These are phyloP conservation scores for Rhagonycha fulva DNA, from an alignment of 2,888 invertebrate genomes.

Conservation along the genomic window DNA sequence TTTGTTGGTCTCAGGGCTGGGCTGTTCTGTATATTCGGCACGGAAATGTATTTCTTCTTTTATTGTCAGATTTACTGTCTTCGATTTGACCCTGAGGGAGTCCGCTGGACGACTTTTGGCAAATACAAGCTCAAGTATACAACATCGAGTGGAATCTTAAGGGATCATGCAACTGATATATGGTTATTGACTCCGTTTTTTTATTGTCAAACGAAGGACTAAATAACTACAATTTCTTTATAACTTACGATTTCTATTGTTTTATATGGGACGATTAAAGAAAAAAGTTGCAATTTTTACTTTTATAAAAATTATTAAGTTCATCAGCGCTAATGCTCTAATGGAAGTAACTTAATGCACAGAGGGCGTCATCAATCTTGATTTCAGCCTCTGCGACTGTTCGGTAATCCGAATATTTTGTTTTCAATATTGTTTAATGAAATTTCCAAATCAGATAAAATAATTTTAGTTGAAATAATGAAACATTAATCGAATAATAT, in stretches of 20 bases:
- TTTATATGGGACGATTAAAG: not conserved
- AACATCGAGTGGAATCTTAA: constrained; percentile 32
- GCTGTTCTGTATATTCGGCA: constrained; percentile 37
- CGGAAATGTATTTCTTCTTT: constrained; percentile 42
- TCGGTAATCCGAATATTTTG: not conserved
- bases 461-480: not conserved
- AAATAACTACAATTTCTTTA: constrained; percentile 27
- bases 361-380: not conserved
- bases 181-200: constrained; percentile 33
- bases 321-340: not conserved
- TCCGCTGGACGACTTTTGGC: constrained; percentile 32
- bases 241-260: constrained; percentile 9
- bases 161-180: constrained; percentile 34
- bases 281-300: not conserved
- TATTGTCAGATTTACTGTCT: constrained; percentile 42
- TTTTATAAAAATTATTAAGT: not conserved
- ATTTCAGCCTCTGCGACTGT: not conserved
- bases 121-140: constrained; percentile 34
- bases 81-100: constrained; percentile 36
- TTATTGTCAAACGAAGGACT: constrained; percentile 28
- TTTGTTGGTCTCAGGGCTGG: constrained; percentile 28
- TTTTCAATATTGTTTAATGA: not conserved
- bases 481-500: not conserved
- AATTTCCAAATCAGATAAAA: not conserved
- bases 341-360: not conserved